A percentile compares a stretch with the other conserved stretches of the same genome.
Conservation (phyloP, 2,888 invertebrate genomes). For the Pyrrhosoma nymphula region DNA sequence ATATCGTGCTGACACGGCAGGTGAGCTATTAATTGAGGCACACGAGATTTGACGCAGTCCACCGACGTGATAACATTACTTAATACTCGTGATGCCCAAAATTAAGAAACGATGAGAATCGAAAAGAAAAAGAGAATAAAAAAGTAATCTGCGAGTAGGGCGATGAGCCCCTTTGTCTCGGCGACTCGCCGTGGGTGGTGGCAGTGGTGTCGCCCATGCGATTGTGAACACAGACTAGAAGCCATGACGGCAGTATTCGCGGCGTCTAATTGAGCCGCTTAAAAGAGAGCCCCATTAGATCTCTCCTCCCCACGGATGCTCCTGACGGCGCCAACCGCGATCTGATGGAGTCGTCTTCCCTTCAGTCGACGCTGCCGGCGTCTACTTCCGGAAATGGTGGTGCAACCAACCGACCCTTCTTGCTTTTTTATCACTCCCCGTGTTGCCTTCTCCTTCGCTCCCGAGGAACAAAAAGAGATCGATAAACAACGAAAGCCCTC, state of each 20-base stretch:
- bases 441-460: background rate
- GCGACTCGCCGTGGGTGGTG: background rate
- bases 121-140: too few species aligned
- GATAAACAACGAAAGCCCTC: slow-evolving; percentile 20
- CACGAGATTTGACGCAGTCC: too few species aligned
- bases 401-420: background rate
- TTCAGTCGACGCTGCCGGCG: background rate
- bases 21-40: too few species aligned
- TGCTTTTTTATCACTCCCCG: background rate
- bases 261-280: slow-evolving; percentile 31
- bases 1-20: too few species aligned
- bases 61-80: too few species aligned
- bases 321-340: slow-evolving; percentile 30
- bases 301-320: background rate
- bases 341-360: slow-evolving; percentile 40
- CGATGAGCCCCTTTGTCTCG: background rate
- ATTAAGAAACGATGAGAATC: too few species aligned
- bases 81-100: too few species aligned
- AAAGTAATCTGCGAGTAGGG: too few species aligned
- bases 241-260: background rate
- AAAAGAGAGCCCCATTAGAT: slow-evolving; percentile 36
- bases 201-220: background rate
- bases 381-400: slow-evolving; percentile 42
- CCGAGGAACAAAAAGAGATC: slow-evolving; percentile 52
- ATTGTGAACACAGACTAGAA: background rate